Evolutionary conservation across 2,797 vertebrate species (phyloP).

Genomic region (Pachyuromys duprasi): DNA sequence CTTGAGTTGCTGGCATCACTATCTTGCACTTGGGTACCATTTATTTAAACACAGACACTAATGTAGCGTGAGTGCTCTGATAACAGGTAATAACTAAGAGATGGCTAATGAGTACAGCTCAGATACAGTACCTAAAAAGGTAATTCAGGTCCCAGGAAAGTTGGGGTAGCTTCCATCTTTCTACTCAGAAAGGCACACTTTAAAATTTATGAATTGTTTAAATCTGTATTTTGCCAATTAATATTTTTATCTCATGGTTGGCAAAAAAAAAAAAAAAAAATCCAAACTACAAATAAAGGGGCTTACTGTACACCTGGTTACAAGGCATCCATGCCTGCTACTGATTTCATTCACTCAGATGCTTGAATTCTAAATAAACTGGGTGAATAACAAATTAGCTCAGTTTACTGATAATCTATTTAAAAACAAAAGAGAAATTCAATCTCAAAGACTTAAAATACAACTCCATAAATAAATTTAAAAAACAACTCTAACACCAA

Average conservation of each 20-base stretch:
- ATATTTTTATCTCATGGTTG: background rate
- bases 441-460: constrained; percentile 56
- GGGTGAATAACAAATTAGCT: constrained; percentile 5
- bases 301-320: background rate
- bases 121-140: background rate
- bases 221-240: background rate
- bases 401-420: constrained; percentile 61
- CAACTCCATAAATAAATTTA: background rate
- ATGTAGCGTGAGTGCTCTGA: background rate
- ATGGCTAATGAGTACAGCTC: background rate
- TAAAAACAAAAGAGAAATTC: background rate
- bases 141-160: background rate
- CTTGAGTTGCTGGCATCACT: background rate
- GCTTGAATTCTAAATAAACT: background rate
- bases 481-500: constrained; percentile 30
- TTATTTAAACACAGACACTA: background rate
- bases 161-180: background rate
- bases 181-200: background rate
- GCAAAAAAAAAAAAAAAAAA: background rate
- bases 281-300: background rate
- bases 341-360: constrained; percentile 17
- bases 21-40: background rate
- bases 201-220: background rate
- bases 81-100: background rate
- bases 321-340: background rate